A percentile compares a stretch with the other conserved stretches of the same genome.
These are phyloP conservation scores for Crambe crambe DNA, from an alignment of 37 sponge, comb jelly and placozoan species.

Conservation along the genomic window DNA sequence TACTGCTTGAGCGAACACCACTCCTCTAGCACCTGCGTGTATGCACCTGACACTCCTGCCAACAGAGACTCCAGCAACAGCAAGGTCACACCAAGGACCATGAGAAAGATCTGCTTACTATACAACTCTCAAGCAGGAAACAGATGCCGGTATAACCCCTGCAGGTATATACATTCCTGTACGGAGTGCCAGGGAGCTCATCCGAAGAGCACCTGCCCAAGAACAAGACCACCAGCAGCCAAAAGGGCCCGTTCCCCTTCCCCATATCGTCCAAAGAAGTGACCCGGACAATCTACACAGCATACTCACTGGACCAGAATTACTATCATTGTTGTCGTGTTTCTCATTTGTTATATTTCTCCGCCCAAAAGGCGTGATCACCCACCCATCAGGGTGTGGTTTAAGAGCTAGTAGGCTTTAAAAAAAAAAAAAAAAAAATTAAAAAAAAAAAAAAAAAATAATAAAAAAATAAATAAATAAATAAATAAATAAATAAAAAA, in stretches of 20 bases:
- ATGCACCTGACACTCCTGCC: too few relatives aligned
- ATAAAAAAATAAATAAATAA: too few relatives aligned
- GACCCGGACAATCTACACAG: too few relatives aligned
- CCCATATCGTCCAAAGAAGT: neutral
- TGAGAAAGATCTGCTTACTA: neutral
- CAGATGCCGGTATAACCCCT: neutral
- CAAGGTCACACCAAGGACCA: neutral
- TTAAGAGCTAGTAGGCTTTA: too few relatives aligned
- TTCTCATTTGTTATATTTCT: too few relatives aligned
- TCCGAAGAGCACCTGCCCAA: neutral
- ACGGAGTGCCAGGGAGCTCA: neutral
- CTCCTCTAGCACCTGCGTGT: neutral
- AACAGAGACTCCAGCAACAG: neutral
- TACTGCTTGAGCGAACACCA: conserved; percentile 8
- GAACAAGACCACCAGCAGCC: neutral
- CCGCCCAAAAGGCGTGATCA: neutral
- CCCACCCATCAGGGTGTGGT: neutral
- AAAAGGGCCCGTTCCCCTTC: neutral
- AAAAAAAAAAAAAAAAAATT: too few relatives aligned
- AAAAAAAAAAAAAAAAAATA: too few relatives aligned
- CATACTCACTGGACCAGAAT: neutral
- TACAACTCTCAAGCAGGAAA: neutral
- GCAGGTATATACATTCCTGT: neutral
- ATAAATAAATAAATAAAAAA: too few relatives aligned
- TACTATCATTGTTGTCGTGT: too few relatives aligned